Base-by-base conservation (phyloP, 2,888 invertebrate species). In the Scelioninae gen. 1 region DNA sequence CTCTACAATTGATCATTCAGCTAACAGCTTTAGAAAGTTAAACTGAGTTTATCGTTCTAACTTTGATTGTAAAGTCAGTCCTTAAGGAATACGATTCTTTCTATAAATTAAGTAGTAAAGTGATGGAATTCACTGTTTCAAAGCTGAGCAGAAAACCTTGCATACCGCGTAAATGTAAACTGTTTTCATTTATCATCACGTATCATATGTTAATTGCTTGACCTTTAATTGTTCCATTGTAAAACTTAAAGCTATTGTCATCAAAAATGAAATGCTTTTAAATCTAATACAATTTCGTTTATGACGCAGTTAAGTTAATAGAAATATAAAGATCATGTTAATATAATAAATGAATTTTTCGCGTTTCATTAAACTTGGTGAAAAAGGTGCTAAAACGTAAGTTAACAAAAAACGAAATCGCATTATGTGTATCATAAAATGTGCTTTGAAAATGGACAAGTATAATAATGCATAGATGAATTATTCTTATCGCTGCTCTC, bases 41-140 rank as follows among this genome's bases (percentile, higher is more conserved):
- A 66, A 79, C 75, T 53, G 75, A 83, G 83, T 83, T 83, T 80
- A 83, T 80, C 74, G 79, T 75, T 78, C 74, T 45, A 78, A 75
- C 82, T 78, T 78, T 63, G 82, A 78, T 82, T 82, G 78, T 75
- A 78, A 82, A 82, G 72, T 72, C 71, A 43, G 72, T 72, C 78
- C 72, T 74, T 71, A 74, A 74, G 49, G 72, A 65, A 68, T 74
- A 68, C 60, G 62, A 71, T 78, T 82, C 72, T 82, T 82, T 82
- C 74, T 78, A 78, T 82, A 82, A 78, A 78, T 78, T 74, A 82
- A 82, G 82, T 51, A 75, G 69, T 69, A 53, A 75, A 79, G 63
- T 63, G 60, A 65, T 47, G 23, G 51, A 69, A 76, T 55, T 53
- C 66, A 47, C 53, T 55, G 68, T 66, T 80, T 68, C 38, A 45